Evolutionary conservation across 2,888 invertebrate species (phyloP).

Genomic region (Habroteleia sp.): DNA sequence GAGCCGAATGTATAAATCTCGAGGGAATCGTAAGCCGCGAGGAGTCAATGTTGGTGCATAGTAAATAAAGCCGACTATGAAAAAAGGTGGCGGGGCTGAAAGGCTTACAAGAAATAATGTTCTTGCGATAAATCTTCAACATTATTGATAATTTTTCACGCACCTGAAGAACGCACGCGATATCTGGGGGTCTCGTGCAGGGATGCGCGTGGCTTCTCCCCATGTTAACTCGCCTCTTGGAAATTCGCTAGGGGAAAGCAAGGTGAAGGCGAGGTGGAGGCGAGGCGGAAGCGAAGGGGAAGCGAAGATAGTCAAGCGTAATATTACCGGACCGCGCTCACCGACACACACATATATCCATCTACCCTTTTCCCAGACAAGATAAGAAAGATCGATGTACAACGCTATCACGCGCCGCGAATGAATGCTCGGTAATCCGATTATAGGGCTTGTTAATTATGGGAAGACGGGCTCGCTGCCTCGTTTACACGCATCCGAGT

Average conservation of each 20-base stretch:
- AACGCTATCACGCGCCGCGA: constrained; percentile 59
- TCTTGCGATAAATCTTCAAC: constrained; percentile 62
- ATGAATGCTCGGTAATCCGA: constrained; percentile 61
- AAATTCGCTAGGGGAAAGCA: too few relatives aligned
- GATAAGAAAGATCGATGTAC: constrained; percentile 63
- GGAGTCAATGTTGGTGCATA: constrained; percentile 39
- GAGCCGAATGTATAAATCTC: constrained; percentile 37
- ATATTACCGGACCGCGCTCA: constrained; percentile 62
- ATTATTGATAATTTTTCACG: constrained; percentile 63
- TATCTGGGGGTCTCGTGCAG: constrained; percentile 47
- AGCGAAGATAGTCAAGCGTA: constrained; percentile 55
- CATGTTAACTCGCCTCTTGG: constrained; percentile 40
- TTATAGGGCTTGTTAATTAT: constrained; percentile 63
- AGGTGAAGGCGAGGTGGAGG: background rate
- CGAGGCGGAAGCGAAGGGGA: constrained; percentile 2
- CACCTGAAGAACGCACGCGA: constrained; percentile 61
- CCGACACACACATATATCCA: constrained; percentile 59
- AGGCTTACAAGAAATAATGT: constrained; percentile 56
- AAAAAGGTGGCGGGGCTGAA: constrained; percentile 28
- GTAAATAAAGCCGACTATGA: constrained; percentile 44
- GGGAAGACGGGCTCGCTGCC: constrained; percentile 61
- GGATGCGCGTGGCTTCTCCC: constrained; percentile 38
- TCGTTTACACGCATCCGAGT: constrained; percentile 64
- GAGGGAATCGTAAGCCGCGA: constrained; percentile 12
- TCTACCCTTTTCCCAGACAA: constrained; percentile 58